Conservation (phyloP, 2,797 vertebrate species). For the Pterois miles region DNA sequence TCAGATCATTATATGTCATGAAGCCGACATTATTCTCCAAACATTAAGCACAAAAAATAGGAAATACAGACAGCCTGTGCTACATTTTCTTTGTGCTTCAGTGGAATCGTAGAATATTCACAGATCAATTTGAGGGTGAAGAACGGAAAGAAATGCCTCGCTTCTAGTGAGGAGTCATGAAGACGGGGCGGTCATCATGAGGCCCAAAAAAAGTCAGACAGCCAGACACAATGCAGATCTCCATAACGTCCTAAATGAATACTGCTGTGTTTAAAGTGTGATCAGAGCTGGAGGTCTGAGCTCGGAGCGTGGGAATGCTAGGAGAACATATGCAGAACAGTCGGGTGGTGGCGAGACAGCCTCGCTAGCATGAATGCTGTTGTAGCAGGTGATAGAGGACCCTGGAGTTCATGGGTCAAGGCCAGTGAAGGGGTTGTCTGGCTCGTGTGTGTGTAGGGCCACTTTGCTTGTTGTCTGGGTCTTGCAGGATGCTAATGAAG, state of each 20-base stretch:
- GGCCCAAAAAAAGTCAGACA: constrained; percentile 47
- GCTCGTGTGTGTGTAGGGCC: constrained; percentile 46
- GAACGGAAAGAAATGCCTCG: background rate
- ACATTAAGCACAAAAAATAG: background rate
- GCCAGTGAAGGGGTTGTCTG: constrained; percentile 78
- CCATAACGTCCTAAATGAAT: constrained; percentile 59
- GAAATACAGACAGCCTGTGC: background rate
- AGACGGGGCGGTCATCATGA: constrained; percentile 14
- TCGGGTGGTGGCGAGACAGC: constrained; percentile 72
- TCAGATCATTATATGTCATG: background rate
- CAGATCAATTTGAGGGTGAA: background rate
- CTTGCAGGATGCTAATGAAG: constrained; percentile 77
- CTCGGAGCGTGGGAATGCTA: constrained; percentile 78
- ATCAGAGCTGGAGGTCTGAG: constrained; percentile 41
- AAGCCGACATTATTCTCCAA: background rate
- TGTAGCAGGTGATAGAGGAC: constrained; percentile 82
- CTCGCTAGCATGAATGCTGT: constrained; percentile 71
- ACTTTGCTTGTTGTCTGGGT: constrained; percentile 63
- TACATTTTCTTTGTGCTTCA: constrained; percentile 5
- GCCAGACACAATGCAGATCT: constrained; percentile 65
- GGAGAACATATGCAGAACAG: constrained; percentile 74
- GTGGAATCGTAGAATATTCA: background rate
- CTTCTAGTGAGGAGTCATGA: background rate
- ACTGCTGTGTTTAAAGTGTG: constrained; percentile 38
- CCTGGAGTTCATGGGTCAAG: constrained; percentile 89